Evolutionary conservation across 1,140 invertebrate genomes (phyloP).

Genomic region (Achatina immaculata): DNA sequence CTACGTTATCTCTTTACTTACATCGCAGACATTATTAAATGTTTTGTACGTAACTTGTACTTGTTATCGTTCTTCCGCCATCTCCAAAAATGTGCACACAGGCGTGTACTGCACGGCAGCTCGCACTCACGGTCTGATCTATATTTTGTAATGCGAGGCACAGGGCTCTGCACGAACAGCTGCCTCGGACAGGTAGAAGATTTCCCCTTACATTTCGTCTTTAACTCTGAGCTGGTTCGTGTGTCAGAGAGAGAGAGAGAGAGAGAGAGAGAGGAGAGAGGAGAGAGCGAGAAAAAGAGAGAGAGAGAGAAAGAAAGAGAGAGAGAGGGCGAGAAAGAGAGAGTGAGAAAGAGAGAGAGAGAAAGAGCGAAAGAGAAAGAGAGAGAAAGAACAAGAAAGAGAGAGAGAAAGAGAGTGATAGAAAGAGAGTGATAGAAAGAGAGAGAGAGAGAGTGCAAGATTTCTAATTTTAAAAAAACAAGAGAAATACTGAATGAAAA

Average conservation of each 20-base stretch:
- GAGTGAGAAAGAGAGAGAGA: not conserved
- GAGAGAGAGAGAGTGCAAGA: not conserved
- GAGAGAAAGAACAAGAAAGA: not conserved
- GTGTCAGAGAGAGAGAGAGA: not conserved
- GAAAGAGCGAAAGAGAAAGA: not conserved
- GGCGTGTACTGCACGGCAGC: not conserved
- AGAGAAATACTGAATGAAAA: not conserved
- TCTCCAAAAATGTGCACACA: not conserved
- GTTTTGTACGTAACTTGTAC: too few relatives aligned
- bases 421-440: constrained; percentile 1
- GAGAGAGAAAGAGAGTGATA: constrained; percentile 15
- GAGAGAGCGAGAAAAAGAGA: not conserved
- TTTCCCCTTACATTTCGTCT: too few relatives aligned
- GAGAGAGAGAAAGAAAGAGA: not conserved
- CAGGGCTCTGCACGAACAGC: too few relatives aligned
- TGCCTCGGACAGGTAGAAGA: not conserved
- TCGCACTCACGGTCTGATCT: not conserved
- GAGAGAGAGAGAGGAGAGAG: constrained; percentile 10
- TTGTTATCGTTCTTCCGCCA: not conserved
- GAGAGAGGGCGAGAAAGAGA: not conserved
- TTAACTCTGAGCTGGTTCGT: not conserved
- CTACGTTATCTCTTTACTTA: too few relatives aligned
- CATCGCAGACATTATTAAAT: too few relatives aligned
- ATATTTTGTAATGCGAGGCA: not conserved
- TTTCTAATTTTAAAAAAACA: not conserved